Base-by-base conservation (phyloP, 92 coral and sea anemone species). In the Ricordea florida region DNA sequence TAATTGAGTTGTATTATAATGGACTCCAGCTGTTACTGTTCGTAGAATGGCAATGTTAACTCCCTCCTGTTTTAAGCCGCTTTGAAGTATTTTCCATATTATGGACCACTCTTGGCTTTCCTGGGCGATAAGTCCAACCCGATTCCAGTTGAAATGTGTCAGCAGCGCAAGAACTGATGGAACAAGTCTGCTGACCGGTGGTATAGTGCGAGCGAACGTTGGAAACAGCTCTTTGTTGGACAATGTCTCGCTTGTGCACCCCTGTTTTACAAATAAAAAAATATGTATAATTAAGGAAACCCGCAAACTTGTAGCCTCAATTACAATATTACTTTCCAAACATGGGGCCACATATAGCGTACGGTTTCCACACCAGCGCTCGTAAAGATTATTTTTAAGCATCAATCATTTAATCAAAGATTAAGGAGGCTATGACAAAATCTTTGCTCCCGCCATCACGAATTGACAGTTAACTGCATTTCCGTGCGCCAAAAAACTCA, bases 151-250 rank as follows among this genome's bases (percentile, higher is more conserved):
- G 56, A 64, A 87, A 50, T 79, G 55, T 25, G 74, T 47, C 80
- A 91, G 55, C n/a, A 91, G 65, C 21, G 64, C 65, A 22, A 50
- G 37, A 27, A 83, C 72, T 0, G 88, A 88, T 24, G 51, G 51
- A 10, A 82, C 88, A 4, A 84, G 71, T 41, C 76, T 74, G 44
- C 69, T 53, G 42, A 81, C 82, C 3, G 96, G 83, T 23, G 91
- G 92, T 28, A 81, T 68, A 14, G 97, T 87, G 47, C 97, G 82
- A 3, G 79, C 79, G 58, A 87, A 72, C 18, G 97, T 91, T 6
- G 87, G 85, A 23, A 27, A 87, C 24, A 37, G 40, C 6, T 20
- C 44, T 53, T 89, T 91, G 31, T 82, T 76, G 6, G 87, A 62
- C 21, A 68, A 69, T 14, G 22, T 51, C 29, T 61, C 69, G 30